phyloP scores from a whole-genome alignment of 2,113 vertebrate species.

The Sinosuthora webbiana region DNA sequence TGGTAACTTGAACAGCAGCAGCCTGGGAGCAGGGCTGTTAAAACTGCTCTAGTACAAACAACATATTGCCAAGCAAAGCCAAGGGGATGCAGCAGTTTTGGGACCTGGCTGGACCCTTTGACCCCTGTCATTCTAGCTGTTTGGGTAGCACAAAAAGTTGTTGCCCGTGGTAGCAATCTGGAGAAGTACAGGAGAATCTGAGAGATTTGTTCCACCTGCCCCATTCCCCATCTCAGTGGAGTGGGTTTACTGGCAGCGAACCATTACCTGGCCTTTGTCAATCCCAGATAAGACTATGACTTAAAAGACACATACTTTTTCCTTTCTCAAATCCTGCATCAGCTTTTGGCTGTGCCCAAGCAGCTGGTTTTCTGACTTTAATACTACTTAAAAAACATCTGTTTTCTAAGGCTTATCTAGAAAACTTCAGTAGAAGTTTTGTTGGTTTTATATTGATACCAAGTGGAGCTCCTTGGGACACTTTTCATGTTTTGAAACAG shows the following conservation, averaged over 20 bases:
- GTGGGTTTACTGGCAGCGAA: not conserved
- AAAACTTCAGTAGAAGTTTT: constrained; percentile 36
- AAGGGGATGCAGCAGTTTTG: not conserved
- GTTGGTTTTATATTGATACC: not conserved
- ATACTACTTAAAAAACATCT: constrained; percentile 18
- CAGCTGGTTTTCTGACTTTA: constrained; percentile 19
- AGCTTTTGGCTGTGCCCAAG: not conserved
- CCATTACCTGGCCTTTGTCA: not conserved
- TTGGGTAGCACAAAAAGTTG: not conserved
- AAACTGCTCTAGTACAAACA: not conserved
- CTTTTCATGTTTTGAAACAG: not conserved
- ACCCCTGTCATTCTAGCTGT: not conserved
- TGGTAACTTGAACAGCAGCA: not conserved
- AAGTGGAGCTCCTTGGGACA: not conserved
- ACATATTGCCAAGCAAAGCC: not conserved
- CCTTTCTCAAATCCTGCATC: not conserved
- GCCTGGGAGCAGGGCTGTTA: not conserved
- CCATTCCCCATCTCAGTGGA: not conserved
- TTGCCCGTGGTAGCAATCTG: not conserved
- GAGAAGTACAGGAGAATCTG: not conserved
- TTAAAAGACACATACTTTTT: not conserved
- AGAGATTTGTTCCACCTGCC: not conserved
- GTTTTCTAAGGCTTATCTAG: constrained; percentile 36
- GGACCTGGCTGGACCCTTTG: not conserved
- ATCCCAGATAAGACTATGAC: not conserved